phyloP scores from a whole-genome alignment of 2,797 vertebrate genomes.

The Anniella stebbinsi region DNA sequence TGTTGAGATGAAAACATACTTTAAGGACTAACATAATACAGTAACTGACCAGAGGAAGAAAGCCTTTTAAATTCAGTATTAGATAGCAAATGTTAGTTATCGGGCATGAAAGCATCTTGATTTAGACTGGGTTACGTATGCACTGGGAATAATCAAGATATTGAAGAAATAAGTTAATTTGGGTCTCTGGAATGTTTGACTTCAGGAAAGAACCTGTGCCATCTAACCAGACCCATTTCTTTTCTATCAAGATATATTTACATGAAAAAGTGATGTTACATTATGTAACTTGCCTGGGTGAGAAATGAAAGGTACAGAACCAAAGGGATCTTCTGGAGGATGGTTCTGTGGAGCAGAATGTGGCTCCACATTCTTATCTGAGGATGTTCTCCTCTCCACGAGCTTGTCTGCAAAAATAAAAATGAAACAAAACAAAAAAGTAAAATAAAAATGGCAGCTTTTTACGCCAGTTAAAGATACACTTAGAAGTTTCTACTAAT shows the following conservation, averaged over 20 bases:
- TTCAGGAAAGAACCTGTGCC: neutral
- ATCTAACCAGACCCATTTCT: neutral
- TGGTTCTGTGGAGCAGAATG: slow-evolving; percentile 81
- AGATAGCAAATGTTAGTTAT: neutral
- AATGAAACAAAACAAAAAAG: slow-evolving; percentile 81
- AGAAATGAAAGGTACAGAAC: slow-evolving; percentile 94
- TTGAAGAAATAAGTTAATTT: neutral
- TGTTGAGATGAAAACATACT: neutral
- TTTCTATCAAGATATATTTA: slow-evolving; percentile 22
- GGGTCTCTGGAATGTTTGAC: neutral
- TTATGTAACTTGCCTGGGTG: slow-evolving; percentile 94
- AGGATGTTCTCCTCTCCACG: slow-evolving; percentile 82
- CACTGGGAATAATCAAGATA: neutral
- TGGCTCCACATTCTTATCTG: slow-evolving; percentile 81
- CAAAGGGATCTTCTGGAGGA: slow-evolving; percentile 92
- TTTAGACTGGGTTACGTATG: neutral
- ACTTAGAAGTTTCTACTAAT: neutral
- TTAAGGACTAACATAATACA: neutral
- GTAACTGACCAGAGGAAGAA: neutral
- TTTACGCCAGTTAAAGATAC: slow-evolving; percentile 54
- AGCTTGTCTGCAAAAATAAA: slow-evolving; percentile 89
- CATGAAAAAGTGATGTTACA: slow-evolving; percentile 55
- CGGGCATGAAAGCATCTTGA: neutral
- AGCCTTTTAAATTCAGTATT: neutral
- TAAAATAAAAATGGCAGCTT: slow-evolving; percentile 76